These are phyloP conservation scores for Conus betulinus DNA, from an alignment of 1,140 invertebrate species.

Conservation along the genomic window DNA sequence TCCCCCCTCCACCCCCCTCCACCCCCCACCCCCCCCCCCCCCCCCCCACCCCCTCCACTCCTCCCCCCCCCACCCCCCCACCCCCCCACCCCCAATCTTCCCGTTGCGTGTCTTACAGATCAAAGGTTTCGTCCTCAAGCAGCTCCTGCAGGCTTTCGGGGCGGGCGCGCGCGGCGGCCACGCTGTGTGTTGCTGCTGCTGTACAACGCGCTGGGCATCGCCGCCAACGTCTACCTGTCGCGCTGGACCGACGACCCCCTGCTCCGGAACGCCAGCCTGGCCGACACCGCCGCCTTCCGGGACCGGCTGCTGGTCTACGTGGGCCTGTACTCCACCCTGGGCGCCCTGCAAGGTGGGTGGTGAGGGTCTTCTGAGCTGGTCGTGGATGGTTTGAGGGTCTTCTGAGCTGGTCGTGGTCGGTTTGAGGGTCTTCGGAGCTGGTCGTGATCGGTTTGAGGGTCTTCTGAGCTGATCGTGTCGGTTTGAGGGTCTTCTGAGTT, in stretches of 20 bases:
- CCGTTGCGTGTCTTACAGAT: constrained; percentile 78
- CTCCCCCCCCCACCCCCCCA: no score
- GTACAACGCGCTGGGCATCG: constrained; percentile 40
- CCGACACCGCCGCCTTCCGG: constrained; percentile 19
- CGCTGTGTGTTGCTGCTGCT: constrained; percentile 52
- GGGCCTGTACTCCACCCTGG: constrained; percentile 29
- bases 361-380: neutral
- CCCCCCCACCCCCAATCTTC: no score
- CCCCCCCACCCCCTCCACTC: no score
- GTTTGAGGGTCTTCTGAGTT: neutral
- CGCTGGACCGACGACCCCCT: constrained; percentile 37
- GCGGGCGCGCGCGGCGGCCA: constrained; percentile 80
- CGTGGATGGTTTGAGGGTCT: constrained; percentile 81
- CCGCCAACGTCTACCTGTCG: constrained; percentile 28
- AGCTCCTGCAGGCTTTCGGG: constrained; percentile 91
- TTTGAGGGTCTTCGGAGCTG: neutral
- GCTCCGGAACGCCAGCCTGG: neutral
- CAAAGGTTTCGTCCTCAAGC: constrained; percentile 89
- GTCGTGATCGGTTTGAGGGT: neutral
- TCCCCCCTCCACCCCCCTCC: no score
- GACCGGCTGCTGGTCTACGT: constrained; percentile 30
- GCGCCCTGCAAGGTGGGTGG: constrained; percentile 37
- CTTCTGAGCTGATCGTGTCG: neutral
- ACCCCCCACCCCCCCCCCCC: no score
- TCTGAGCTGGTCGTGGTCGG: constrained; percentile 74